Evolutionary conservation across 2,797 vertebrate species (phyloP).

Genomic region (Brachymystax lenok): DNA sequence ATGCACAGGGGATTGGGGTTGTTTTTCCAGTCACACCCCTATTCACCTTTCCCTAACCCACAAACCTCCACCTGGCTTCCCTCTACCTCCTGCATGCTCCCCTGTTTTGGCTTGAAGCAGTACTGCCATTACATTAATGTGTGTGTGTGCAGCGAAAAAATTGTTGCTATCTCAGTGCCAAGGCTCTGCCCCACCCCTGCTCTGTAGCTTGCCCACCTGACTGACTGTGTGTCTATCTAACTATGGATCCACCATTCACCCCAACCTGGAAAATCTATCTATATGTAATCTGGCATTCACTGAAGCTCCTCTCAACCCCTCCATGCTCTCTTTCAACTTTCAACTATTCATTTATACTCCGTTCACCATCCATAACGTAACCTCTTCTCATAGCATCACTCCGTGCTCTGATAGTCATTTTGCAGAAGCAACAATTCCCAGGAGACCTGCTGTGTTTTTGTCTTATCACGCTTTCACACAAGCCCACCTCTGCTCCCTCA

Average conservation of each 20-base stretch:
- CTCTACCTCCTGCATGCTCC: neutral
- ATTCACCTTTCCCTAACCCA: neutral
- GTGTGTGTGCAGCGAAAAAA: conserved; percentile 61
- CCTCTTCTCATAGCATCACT: neutral
- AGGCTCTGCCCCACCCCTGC: conserved; percentile 52
- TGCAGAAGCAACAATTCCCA: neutral
- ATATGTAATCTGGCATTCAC: conserved; percentile 38
- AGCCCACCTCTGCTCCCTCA: conserved; percentile 52
- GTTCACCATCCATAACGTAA: neutral
- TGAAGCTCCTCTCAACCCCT: conserved; percentile 43
- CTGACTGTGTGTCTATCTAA: conserved; percentile 30
- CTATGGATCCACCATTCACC: neutral
- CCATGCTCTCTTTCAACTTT: conserved; percentile 48
- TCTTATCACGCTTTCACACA: conserved; percentile 70
- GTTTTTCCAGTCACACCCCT: neutral
- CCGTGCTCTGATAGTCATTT: neutral
- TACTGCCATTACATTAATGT: conserved; percentile 53
- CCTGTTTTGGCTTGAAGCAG: conserved; percentile 55
- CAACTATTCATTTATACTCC: conserved; percentile 12
- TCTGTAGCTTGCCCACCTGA: conserved; percentile 27
- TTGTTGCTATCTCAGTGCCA: conserved; percentile 60
- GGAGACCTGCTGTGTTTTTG: conserved; percentile 30
- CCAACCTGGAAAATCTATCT: conserved; percentile 16
- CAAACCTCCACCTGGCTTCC: neutral
- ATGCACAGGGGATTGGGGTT: neutral